Percentiles rank a stretch among this genome's conserved stretches.
phyloP scores from a whole-genome alignment of 2,888 invertebrate genomes.

The Rhagium mordax region DNA sequence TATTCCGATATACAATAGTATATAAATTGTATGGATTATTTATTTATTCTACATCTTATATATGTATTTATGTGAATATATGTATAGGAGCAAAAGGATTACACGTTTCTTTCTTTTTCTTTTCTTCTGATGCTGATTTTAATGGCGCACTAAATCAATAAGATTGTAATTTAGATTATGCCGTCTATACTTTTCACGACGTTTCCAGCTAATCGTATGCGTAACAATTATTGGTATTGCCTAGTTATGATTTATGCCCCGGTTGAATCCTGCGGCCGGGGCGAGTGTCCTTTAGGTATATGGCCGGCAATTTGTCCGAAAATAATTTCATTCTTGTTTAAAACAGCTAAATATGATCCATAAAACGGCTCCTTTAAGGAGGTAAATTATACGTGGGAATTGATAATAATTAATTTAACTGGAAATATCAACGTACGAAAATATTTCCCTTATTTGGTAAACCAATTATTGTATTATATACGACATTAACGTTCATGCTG shows the following conservation, averaged over 20 bases:
- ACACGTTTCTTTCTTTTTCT: conserved; percentile 58
- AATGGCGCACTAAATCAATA: conserved; percentile 64
- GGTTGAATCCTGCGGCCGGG: too few relatives aligned
- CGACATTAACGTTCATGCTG: too few relatives aligned
- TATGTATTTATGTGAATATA: conserved; percentile 70
- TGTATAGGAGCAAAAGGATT: conserved; percentile 66
- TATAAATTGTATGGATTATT: conserved; percentile 72
- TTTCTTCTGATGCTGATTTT: conserved; percentile 58
- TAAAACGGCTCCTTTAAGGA: too few relatives aligned
- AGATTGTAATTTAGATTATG: conserved; percentile 59
- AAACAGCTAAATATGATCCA: too few relatives aligned
- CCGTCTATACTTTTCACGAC: conserved; percentile 37
- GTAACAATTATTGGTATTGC: conserved; percentile 17
- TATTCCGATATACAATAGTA: conserved; percentile 70
- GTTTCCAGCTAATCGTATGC: conserved; percentile 17
- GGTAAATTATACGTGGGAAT: too few relatives aligned
- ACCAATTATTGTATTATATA: too few relatives aligned
- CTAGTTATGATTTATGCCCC: conserved; percentile 10
- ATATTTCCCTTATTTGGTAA: too few relatives aligned
- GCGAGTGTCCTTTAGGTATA: too few relatives aligned
- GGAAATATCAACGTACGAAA: too few relatives aligned
- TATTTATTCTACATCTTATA: conserved; percentile 71
- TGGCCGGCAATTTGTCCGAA: too few relatives aligned
- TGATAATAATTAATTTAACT: too few relatives aligned
- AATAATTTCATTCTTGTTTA: not conserved